phyloP scores from a whole-genome alignment of 1,140 invertebrate species.

The Gonioctena quinquepunctata region DNA sequence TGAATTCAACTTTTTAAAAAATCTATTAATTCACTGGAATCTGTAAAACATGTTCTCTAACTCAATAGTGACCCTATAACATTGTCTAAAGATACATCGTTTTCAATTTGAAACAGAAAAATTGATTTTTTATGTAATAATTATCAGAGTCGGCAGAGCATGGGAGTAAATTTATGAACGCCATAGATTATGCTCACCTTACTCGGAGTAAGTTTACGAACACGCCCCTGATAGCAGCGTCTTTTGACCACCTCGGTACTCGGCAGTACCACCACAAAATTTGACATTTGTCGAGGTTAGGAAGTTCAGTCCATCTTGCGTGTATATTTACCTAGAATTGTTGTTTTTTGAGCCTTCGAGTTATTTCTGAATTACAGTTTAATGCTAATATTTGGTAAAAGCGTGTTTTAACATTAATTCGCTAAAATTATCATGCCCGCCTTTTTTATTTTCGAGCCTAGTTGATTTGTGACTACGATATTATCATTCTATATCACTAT shows the following conservation, averaged over 20 bases:
- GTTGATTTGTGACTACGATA: slow-evolving; percentile 34
- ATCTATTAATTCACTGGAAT: no score
- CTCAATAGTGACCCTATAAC: no score
- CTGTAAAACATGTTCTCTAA: no score
- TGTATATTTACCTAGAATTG: slow-evolving; percentile 15
- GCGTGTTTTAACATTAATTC: slow-evolving; percentile 15
- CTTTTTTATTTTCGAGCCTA: slow-evolving; percentile 42
- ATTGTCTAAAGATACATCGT: no score
- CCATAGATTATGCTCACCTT: no score
- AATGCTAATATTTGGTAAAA: slow-evolving; percentile 9
- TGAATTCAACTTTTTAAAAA: no score
- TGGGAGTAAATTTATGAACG: no score
- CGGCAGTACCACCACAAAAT: background rate
- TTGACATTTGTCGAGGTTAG: slow-evolving; percentile 38
- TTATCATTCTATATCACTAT: slow-evolving; percentile 20
- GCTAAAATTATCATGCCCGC: slow-evolving; percentile 34
- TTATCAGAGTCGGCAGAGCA: no score
- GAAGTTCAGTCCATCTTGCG: slow-evolving; percentile 10
- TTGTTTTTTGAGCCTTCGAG: slow-evolving; percentile 8
- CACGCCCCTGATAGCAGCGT: no score
- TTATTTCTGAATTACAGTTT: slow-evolving; percentile 18
- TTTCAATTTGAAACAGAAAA: no score
- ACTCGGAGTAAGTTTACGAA: no score
- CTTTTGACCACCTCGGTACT: background rate
- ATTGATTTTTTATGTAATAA: no score